Conservation (phyloP, 2,888 invertebrate genomes). For the Hyppa rectilinea region DNA sequence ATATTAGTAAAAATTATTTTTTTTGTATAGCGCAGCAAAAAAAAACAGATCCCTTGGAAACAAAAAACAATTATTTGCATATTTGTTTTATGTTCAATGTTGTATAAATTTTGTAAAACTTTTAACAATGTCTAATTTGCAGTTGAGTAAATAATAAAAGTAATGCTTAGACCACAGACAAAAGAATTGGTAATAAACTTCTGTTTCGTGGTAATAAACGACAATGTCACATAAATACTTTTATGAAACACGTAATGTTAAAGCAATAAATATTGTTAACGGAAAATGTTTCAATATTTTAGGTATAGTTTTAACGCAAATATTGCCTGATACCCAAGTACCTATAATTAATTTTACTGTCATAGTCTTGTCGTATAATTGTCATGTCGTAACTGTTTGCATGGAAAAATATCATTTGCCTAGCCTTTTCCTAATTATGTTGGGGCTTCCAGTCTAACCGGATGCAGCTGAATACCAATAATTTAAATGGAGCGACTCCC, state of each 20-base stretch:
- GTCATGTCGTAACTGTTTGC: no score
- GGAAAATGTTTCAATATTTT: not conserved
- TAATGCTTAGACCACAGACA: not conserved
- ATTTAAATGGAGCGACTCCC: no score
- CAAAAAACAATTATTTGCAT: not conserved
- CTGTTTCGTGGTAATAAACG: not conserved
- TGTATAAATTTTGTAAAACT: not conserved
- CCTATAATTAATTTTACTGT: no score
- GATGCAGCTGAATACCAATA: no score
- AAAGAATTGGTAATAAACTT: not conserved
- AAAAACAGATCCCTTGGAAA: not conserved
- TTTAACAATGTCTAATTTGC: not conserved
- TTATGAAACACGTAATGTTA: not conserved
- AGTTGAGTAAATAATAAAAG: not conserved
- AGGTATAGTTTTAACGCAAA: no score
- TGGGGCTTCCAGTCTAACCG: no score
- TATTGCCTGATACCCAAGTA: no score
- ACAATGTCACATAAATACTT: not conserved
- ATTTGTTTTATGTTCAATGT: no score
- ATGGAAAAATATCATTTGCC: no score
- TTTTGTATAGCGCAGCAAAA: not conserved
- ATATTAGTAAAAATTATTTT: not conserved
- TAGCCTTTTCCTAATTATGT: no score
- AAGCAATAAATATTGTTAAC: not conserved
- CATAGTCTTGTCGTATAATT: no score